phyloP scores from a whole-genome alignment of 2,797 vertebrate species.

The Acanthis flammea region DNA sequence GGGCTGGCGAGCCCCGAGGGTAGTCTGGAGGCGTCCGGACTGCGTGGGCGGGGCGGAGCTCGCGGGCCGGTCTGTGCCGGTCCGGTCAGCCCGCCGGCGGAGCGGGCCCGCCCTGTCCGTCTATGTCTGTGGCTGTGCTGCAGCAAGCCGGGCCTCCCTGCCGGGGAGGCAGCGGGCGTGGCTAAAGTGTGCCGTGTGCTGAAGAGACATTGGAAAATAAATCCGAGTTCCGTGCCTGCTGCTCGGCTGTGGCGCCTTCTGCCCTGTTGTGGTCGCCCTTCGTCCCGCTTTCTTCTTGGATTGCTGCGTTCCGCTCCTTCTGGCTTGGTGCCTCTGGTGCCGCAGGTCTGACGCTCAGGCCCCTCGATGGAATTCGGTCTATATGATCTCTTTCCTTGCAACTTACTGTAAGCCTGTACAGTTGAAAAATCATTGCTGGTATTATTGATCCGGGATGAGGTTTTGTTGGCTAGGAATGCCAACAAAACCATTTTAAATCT shows the following conservation, averaged over 20 bases:
- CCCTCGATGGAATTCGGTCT: background rate
- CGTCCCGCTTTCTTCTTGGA: too few species aligned
- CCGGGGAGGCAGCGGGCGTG: accelerated
- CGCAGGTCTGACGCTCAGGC: accelerated
- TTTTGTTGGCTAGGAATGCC: background rate
- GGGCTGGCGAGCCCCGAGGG: background rate
- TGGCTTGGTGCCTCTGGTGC: background rate
- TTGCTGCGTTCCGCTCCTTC: accelerated
- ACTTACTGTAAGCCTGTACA: background rate
- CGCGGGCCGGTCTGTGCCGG: background rate
- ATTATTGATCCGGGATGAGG: accelerated
- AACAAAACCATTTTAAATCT: background rate
- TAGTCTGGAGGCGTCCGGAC: background rate
- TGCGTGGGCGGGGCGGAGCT: background rate
- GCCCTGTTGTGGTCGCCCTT: background rate
- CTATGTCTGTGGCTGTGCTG: accelerated
- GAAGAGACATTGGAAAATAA: background rate
- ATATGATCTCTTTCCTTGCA: accelerated
- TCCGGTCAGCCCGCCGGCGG: background rate
- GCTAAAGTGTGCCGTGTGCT: accelerated
- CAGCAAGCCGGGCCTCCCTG: background rate
- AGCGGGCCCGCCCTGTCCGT: too few species aligned
- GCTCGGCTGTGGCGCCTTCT: background rate
- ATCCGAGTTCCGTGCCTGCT: background rate
- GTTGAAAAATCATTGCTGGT: background rate